These are phyloP conservation scores for Cephus spinipes DNA, from an alignment of 2,888 invertebrate genomes.

Conservation along the genomic window DNA sequence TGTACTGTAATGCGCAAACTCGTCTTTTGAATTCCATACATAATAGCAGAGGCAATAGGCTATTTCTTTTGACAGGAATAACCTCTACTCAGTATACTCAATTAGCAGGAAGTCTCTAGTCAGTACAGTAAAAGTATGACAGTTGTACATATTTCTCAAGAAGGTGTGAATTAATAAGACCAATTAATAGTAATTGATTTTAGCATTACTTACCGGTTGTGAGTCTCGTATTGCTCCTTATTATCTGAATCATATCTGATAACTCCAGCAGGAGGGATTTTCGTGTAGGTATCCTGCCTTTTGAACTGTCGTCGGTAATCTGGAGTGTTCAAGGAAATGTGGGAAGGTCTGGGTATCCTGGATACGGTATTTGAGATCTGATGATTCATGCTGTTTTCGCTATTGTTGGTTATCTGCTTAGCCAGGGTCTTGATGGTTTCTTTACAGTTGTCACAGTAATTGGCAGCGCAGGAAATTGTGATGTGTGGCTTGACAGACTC, in stretches of 20 bases:
- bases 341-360: slow-evolving; percentile 58
- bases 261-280: slow-evolving; percentile 47
- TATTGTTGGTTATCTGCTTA: slow-evolving; percentile 57
- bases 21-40: background rate
- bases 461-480: slow-evolving; percentile 68
- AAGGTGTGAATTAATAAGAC: background rate
- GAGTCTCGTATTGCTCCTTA: slow-evolving; percentile 55
- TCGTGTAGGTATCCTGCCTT: slow-evolving; percentile 63
- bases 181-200: background rate
- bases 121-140: background rate
- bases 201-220: slow-evolving; percentile 44
- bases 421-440: slow-evolving; percentile 71
- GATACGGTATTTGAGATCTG: slow-evolving; percentile 48
- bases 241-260: slow-evolving; percentile 58
- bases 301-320: slow-evolving; percentile 55
- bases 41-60: background rate
- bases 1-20: background rate
- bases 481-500: slow-evolving; percentile 68
- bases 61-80: background rate
- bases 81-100: background rate
- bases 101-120: background rate
- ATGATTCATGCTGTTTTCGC: slow-evolving; percentile 41
- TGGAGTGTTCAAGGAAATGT: slow-evolving; percentile 43
- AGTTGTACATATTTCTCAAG: background rate
- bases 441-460: slow-evolving; percentile 74